Base-by-base conservation (phyloP, 2,797 vertebrate genomes). In the Catostomus latipinnis region DNA sequence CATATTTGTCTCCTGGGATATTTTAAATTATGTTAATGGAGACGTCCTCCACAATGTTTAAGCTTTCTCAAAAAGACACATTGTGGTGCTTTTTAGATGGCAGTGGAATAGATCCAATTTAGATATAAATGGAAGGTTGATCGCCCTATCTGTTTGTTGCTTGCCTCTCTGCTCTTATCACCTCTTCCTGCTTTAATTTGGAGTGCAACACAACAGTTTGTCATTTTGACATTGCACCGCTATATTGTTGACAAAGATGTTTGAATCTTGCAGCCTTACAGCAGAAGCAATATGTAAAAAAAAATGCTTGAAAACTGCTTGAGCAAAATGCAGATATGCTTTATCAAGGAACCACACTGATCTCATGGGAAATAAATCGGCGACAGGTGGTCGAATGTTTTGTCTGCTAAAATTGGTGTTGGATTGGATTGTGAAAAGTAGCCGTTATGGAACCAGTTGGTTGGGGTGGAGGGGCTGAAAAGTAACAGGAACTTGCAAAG, bases 91-190 rank as follows among this genome's bases (percentile, higher is more conserved):
- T 69, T 80, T 71, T 79, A 57, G n/a, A 66, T 62, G 76, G 67
- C 71, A 71, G 80, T 52, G 74, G 62, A 83, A 63, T 65, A 87
- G 84, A 88, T 88, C 80, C 78, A 82, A 86, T 89, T 87, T 86
- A 86, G 81, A 86, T 86, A 82, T 54, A 79, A 80, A 78, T 67
- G 56, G 48, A 78, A 68, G 68, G 78, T 72, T 77, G 77, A 83
- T 68, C 58, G 61, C 50, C 61, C 22, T 54, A 80, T 85, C 62
- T 66, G 57, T 82, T 66, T 58, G 61, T 80, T 34, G 34, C 61
- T 74, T 60, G 70, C 34, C 57, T 46, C 45, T 58, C 57, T 73
- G 60, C 62, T 52, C 45, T 72, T 79, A 77, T 71, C 76, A 71
- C 16, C 56, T 58, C 5, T 71, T 52, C 43, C 49, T n/a, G 22